These are phyloP conservation scores for Nasua narica DNA, from an alignment of 2,797 vertebrate species.

Conservation along the genomic window DNA sequence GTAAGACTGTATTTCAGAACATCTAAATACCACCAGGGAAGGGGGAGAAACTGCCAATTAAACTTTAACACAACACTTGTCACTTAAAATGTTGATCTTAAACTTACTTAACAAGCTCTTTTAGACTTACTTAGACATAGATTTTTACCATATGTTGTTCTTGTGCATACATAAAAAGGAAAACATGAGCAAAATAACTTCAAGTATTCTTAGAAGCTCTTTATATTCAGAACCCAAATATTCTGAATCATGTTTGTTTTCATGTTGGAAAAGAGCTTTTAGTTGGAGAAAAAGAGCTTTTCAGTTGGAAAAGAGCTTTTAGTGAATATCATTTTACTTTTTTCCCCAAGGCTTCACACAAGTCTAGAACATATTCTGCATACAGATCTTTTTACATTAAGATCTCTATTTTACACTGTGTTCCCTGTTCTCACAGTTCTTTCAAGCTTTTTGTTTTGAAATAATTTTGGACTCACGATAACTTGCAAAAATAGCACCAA, in stretches of 20 bases:
- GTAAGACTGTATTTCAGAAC: not conserved
- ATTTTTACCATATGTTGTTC: constrained; percentile 13
- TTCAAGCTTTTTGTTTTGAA: constrained; percentile 12
- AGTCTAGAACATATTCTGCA: not conserved
- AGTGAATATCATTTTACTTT: constrained; percentile 29
- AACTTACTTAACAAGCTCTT: constrained; percentile 30
- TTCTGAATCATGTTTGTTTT: constrained; percentile 36
- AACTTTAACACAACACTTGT: not conserved
- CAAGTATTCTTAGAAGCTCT: constrained; percentile 37
- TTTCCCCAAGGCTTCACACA: not conserved
- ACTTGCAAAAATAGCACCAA: not conserved
- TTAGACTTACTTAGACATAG: not conserved
- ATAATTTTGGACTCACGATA: not conserved
- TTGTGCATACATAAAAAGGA: not conserved
- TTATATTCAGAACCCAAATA: not conserved
- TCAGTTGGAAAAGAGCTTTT: constrained; percentile 8
- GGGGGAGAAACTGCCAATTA: not conserved
- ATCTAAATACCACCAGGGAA: not conserved
- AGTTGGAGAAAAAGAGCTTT: constrained; percentile 5
- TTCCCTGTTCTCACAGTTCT: not conserved
- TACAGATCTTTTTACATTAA: not conserved
- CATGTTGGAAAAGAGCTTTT: not conserved
- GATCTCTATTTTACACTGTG: not conserved
- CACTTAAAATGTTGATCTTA: not conserved
- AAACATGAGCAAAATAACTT: constrained; percentile 40